phyloP scores from a whole-genome alignment of 2,113 vertebrate species.

The Reinhardtius hippoglossoides region DNA sequence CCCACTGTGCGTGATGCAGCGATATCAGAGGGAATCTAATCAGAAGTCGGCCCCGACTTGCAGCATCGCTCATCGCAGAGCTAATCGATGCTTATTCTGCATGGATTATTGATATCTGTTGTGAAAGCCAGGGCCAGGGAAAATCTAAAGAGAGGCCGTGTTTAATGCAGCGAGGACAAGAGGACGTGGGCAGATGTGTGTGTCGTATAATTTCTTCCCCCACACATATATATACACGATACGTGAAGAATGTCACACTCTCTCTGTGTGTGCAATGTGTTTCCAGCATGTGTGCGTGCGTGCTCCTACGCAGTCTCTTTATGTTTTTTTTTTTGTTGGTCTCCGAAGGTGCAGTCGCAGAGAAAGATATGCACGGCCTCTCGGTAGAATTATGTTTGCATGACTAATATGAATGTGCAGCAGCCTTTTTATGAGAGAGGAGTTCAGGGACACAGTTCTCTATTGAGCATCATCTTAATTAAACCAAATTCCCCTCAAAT shows the following conservation, averaged over 20 bases:
- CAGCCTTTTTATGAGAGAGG: constrained; percentile 31
- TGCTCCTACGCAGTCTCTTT: constrained; percentile 1
- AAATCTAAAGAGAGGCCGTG: no score
- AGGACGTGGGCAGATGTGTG: constrained; percentile 28
- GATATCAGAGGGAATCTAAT: constrained; percentile 70
- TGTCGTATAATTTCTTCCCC: constrained; percentile 37
- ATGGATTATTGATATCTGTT: constrained; percentile 65
- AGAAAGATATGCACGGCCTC: constrained; percentile 17
- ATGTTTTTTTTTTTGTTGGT: constrained; percentile 13
- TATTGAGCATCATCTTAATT: constrained; percentile 70
- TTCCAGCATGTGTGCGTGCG: neutral
- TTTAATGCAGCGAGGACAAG: constrained; percentile 38
- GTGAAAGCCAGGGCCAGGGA: constrained; percentile 17
- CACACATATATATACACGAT: constrained; percentile 19
- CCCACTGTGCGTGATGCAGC: constrained; percentile 53
- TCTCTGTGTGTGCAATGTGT: constrained; percentile 27
- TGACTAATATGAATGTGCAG: constrained; percentile 48
- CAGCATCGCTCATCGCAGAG: constrained; percentile 42
- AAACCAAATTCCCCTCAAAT: constrained; percentile 66
- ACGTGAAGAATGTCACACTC: constrained; percentile 52
- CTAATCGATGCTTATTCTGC: constrained; percentile 67
- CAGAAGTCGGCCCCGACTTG: constrained; percentile 56
- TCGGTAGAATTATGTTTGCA: constrained; percentile 44
- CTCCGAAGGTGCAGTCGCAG: constrained; percentile 29
- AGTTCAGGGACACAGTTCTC: constrained; percentile 37